Percentiles rank a stretch among this genome's conserved stretches.
phyloP scores from a whole-genome alignment of 2,113 vertebrate species.

The Patagioenas fasciata region DNA sequence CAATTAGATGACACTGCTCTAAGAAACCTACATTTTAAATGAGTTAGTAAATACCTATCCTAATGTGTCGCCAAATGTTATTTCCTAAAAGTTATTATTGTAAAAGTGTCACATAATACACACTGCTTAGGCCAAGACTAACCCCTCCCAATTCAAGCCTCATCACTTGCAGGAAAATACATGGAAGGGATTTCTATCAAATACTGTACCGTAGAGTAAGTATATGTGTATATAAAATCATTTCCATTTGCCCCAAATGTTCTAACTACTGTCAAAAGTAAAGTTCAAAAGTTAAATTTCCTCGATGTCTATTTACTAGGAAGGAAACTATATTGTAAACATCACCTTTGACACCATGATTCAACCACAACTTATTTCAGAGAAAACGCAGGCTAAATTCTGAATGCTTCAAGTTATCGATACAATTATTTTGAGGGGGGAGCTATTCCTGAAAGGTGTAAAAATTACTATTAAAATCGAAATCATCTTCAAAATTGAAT shows the following conservation, averaged over 20 bases:
- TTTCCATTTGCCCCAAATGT: background rate
- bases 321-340: background rate
- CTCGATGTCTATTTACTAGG: background rate
- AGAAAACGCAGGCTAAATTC: background rate
- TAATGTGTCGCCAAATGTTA: background rate
- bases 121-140: background rate
- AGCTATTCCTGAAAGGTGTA: background rate
- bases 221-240: background rate
- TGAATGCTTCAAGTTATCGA: background rate
- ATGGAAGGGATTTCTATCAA: background rate
- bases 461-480: background rate
- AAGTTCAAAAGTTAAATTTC: background rate
- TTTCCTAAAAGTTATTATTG: background rate
- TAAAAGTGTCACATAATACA: background rate
- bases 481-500: background rate
- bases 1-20: background rate
- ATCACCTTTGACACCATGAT: background rate
- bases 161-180: background rate
- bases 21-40: background rate
- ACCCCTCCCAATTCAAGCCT: background rate
- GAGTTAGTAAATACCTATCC: background rate
- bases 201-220: background rate
- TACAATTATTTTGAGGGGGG: background rate
- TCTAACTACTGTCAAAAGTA: background rate
- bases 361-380: background rate